phyloP scores from a whole-genome alignment of 2,113 vertebrate genomes.

The pig (Sus scrofa) region DNA sequence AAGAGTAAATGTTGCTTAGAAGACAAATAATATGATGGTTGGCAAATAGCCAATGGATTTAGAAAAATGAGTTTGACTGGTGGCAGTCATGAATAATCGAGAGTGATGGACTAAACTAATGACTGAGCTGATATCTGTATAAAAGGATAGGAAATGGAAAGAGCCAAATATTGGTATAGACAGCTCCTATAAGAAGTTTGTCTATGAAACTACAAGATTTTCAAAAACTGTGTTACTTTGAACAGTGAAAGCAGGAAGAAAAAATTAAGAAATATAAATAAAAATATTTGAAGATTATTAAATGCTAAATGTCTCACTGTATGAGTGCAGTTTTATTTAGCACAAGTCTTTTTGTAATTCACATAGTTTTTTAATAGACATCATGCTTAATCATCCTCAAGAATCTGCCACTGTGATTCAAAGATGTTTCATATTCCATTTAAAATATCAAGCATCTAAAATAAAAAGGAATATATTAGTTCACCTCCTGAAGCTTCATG shows the following conservation, averaged over 20 bases:
- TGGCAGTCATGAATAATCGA: background rate
- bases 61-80: background rate
- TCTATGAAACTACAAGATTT: background rate
- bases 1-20: background rate
- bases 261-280: constrained; percentile 35
- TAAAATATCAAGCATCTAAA: constrained; percentile 75
- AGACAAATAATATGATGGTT: background rate
- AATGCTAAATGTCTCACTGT: constrained; percentile 48
- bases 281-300: constrained; percentile 52
- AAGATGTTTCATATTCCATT: constrained; percentile 69
- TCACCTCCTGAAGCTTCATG: constrained; percentile 23
- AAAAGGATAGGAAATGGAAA: background rate
- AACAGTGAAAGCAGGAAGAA: constrained; percentile 36
- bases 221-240: background rate
- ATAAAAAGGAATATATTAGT: constrained; percentile 67
- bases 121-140: background rate
- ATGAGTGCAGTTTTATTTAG: constrained; percentile 61
- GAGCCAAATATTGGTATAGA: background rate
- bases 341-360: constrained; percentile 45
- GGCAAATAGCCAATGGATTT: background rate
- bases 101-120: background rate
- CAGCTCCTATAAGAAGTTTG: background rate
- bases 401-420: constrained; percentile 70
- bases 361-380: constrained; percentile 72
- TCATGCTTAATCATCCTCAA: constrained; percentile 63